Percentiles rank a stretch among this genome's conserved stretches.
phyloP scores from a whole-genome alignment of 2,797 vertebrate genomes.

The Zenarchopterus dispar region DNA sequence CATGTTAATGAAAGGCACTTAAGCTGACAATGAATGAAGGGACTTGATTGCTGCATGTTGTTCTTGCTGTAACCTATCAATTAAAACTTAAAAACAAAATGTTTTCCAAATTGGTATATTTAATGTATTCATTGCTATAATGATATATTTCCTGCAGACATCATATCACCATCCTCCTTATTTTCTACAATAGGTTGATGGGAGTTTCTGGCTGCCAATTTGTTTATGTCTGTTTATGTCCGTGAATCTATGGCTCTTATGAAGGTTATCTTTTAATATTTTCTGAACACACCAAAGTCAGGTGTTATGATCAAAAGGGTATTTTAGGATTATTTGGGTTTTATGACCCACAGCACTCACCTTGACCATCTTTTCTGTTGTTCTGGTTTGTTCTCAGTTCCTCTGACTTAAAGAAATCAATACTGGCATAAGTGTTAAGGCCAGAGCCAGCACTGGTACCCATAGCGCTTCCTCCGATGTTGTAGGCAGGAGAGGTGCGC shows the following conservation, averaged over 20 bases:
- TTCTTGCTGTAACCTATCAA: too few species aligned
- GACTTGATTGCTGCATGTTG: too few species aligned
- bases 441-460: constrained; percentile 61
- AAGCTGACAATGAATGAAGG: not conserved
- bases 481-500: constrained; percentile 71
- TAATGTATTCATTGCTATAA: too few species aligned
- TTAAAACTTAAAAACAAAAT: too few species aligned
- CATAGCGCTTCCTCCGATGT: constrained; percentile 57
- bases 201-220: too few species aligned
- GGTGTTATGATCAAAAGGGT: not conserved
- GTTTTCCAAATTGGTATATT: too few species aligned
- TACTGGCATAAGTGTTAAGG: constrained; percentile 85
- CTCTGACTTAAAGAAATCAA: constrained; percentile 86
- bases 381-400: constrained; percentile 81
- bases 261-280: too few species aligned
- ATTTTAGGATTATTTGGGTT: constrained; percentile 14
- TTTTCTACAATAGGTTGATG: too few species aligned
- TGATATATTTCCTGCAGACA: too few species aligned
- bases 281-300: not conserved
- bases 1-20: not conserved
- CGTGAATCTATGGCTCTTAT: too few species aligned
- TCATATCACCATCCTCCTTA: too few species aligned
- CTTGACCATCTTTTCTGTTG: constrained; percentile 81
- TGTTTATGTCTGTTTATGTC: not conserved
- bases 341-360: constrained; percentile 48